Conservation (phyloP, 1,140 invertebrate species). For the Anthonomus grandis region DNA sequence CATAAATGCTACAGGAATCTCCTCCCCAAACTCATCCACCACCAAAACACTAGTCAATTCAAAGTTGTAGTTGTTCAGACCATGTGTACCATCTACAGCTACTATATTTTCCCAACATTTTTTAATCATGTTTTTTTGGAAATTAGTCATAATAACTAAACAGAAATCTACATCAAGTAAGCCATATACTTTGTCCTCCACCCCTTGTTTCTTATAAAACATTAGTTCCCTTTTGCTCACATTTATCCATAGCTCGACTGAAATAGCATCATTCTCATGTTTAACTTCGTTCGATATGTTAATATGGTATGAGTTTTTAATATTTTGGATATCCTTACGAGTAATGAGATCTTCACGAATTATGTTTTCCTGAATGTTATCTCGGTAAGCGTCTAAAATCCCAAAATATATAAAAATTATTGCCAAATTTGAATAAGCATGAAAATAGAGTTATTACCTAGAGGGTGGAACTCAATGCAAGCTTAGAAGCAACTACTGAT, state of each 20-base stretch:
- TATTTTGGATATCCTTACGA: background rate
- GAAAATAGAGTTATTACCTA: background rate
- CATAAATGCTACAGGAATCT: constrained; percentile 23
- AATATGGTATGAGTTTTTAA: background rate
- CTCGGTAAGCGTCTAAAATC: background rate
- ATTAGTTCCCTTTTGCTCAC: background rate
- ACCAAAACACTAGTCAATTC: constrained; percentile 21
- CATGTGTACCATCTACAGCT: constrained; percentile 21
- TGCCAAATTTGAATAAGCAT: background rate
- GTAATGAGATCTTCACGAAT: background rate
- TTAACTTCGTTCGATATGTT: background rate
- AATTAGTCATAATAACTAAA: too few species aligned
- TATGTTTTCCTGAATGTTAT: background rate
- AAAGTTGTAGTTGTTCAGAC: constrained; percentile 23
- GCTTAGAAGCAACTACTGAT: background rate
- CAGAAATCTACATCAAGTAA: too few species aligned
- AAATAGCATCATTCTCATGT: constrained; percentile 17
- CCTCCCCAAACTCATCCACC: constrained; percentile 26
- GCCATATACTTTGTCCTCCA: constrained; percentile 20
- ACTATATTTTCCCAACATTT: constrained; percentile 22
- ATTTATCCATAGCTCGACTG: constrained; percentile 12
- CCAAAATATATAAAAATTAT: background rate
- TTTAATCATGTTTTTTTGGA: too few species aligned
- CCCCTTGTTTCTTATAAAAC: constrained; percentile 19
- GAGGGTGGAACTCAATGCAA: constrained; percentile 4